Conservation (phyloP, 37 sponge, comb jelly and placozoan species). For the Hexactinellida sp. region DNA sequence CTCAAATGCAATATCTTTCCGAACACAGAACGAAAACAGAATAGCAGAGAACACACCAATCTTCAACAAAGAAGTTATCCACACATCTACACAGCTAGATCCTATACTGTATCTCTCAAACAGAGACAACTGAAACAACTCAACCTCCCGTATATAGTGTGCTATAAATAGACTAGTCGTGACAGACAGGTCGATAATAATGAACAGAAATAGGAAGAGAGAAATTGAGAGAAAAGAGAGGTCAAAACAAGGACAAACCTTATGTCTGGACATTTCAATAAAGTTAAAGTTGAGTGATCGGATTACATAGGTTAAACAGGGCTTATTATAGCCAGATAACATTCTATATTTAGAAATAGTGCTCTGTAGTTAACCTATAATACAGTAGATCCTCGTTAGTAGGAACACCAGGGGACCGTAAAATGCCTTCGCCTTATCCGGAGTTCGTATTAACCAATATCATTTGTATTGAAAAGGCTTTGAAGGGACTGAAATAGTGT, state of each 20-base stretch:
- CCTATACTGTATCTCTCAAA: constrained; percentile 18
- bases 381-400: too few relatives aligned
- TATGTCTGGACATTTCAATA: not conserved
- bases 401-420: too few relatives aligned
- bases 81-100: constrained; percentile 10
- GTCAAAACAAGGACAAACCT: not conserved
- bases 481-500: too few relatives aligned
- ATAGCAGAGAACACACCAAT: not conserved
- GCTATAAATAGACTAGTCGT: constrained; percentile 15
- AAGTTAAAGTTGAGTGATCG: not conserved
- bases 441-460: too few relatives aligned
- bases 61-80: constrained; percentile 10
- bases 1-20: not conserved
- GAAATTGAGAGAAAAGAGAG: not conserved
- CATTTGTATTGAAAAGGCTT: too few relatives aligned
- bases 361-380: too few relatives aligned
- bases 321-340: too few relatives aligned
- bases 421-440: too few relatives aligned
- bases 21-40: constrained; percentile 18
- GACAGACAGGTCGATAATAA: not conserved
- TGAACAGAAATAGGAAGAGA: not conserved
- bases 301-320: not conserved
- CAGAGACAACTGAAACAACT: not conserved
- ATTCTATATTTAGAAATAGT: too few relatives aligned
- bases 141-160: not conserved